Evolutionary conservation across 2,113 vertebrate genomes (phyloP).

Genomic region (Macquaria ambigua): DNA sequence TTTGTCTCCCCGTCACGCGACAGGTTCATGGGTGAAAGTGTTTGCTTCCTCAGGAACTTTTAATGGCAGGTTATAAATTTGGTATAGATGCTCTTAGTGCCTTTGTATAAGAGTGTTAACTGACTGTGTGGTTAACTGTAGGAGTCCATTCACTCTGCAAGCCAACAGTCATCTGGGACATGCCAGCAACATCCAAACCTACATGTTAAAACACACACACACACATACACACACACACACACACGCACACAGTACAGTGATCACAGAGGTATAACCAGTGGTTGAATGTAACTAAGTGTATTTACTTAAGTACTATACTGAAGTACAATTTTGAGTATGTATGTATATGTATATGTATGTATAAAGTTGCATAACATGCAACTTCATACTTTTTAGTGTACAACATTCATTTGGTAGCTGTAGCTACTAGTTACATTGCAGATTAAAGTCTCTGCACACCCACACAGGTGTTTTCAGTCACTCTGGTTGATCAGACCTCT

Average conservation of each 20-base stretch:
- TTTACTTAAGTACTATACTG: not conserved
- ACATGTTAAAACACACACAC: too few relatives aligned
- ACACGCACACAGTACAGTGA: not conserved
- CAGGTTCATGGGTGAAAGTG: constrained; percentile 23
- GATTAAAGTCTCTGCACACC: too few relatives aligned
- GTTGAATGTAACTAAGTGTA: not conserved
- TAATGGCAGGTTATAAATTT: constrained; percentile 64
- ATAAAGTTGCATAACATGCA: too few relatives aligned
- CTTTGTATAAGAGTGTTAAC: constrained; percentile 13
- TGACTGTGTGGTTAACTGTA: constrained; percentile 42
- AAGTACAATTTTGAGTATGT: not conserved
- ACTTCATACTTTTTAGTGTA: not conserved
- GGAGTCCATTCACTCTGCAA: constrained; percentile 1
- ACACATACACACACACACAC: too few relatives aligned
- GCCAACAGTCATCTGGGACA: not conserved
- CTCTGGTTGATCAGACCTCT: too few relatives aligned
- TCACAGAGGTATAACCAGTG: not conserved
- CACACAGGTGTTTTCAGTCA: too few relatives aligned
- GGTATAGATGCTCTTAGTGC: constrained; percentile 54
- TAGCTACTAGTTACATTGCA: too few relatives aligned
- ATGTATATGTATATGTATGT: too few relatives aligned
- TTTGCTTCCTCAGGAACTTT: constrained; percentile 59
- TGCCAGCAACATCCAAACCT: not conserved
- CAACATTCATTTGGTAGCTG: too few relatives aligned
- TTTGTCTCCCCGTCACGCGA: constrained; percentile 21